Base-by-base conservation (phyloP, 2,797 vertebrate genomes). In the Falco cherrug region DNA sequence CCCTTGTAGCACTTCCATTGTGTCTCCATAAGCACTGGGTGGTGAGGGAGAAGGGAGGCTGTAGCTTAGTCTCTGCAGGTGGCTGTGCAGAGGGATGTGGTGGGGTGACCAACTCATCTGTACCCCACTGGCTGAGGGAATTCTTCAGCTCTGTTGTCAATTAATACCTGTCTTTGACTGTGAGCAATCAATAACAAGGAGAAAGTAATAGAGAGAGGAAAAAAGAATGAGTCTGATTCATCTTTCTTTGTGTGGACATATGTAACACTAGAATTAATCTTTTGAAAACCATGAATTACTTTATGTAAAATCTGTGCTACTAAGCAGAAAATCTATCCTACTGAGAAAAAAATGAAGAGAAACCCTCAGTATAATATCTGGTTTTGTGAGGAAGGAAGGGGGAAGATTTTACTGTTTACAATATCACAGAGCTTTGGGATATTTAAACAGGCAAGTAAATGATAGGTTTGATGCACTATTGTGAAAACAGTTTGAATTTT, bases 271-370 rank as follows among this genome's bases (percentile, higher is more conserved):
- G 82, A 94, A 95, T 95, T 90, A 93, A 87, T 95, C 73, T 87
- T 92, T 83, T 75, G 68, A 95, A 93, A 96, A 45, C 78, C 39
- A 3, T 82, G n/a, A 91, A 93, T 93, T 95, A 82, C 71, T 93
- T 93, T 7, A 35, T 86, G 63, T 63, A 64, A 95, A 95, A 87
- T 89, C 64, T 73, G 87, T 4, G 31, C 79, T 67, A 45, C 85
- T 90, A 90, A 93, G 93, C 61, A 11, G 90, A 94, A 93, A 91
- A 93, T 79, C 35, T 71, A 2, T 84, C 65, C 82, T 89, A 63
- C 70, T 93, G 85, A 91, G 87, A 35, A 71, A 85, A 82, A 94
- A 71, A 84, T 13, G 45, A 22, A 65, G 53, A 75, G 37, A 79
- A 60, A 83, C 91, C 43, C 67, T 92, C 39, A 24, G 16, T n/a